These are phyloP conservation scores for Perccottus glenii DNA, from an alignment of 2,113 vertebrate species.

Conservation along the genomic window DNA sequence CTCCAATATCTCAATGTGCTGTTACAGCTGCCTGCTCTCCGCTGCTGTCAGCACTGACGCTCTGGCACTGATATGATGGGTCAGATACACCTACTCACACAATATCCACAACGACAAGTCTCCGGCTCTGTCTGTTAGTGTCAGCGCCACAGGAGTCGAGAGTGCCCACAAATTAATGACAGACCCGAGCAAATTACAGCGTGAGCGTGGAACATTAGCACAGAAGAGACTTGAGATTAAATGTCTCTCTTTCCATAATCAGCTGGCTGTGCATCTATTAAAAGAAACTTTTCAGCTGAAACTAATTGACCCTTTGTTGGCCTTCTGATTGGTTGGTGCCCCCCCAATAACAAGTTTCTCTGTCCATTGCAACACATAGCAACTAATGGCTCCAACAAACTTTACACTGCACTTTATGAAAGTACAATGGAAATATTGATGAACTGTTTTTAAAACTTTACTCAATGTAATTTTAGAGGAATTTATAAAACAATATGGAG, in stretches of 20 bases:
- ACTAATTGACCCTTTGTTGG: background rate
- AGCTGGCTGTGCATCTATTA: background rate
- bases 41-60: conserved; percentile 61
- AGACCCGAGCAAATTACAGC: conserved; percentile 9
- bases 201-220: too few species aligned
- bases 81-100: conserved; percentile 44
- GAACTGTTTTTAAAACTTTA: background rate
- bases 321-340: background rate
- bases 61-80: conserved; percentile 53
- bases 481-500: too few species aligned
- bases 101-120: conserved; percentile 19
- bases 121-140: conserved; percentile 21
- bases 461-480: too few species aligned
- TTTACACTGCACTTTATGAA: background rate
- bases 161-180: conserved; percentile 11
- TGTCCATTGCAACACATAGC: background rate
- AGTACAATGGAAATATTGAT: background rate
- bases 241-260: background rate
- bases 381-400: background rate
- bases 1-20: conserved; percentile 55
- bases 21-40: conserved; percentile 53
- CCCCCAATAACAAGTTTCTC: background rate
- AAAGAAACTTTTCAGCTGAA: background rate
- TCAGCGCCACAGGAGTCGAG: conserved; percentile 47
- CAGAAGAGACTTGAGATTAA: background rate